Evolutionary conservation across 2,888 invertebrate genomes (phyloP).

Genomic region (Liposcelis brunnea): DNA sequence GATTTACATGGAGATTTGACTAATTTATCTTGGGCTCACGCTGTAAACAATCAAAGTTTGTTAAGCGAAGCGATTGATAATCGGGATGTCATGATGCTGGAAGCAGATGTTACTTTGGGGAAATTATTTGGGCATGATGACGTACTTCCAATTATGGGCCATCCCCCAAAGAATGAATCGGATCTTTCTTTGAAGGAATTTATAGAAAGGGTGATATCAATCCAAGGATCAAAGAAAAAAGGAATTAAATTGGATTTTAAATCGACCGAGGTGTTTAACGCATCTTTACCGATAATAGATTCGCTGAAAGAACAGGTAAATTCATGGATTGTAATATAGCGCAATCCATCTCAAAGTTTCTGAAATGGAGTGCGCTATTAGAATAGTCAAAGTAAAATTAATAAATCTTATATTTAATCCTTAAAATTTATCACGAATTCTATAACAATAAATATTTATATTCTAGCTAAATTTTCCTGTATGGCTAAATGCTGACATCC

Average conservation of each 20-base stretch:
- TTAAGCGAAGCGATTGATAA: background rate
- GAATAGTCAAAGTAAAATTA: no score
- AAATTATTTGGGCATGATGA: slow-evolving; percentile 31
- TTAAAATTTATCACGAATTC: no score
- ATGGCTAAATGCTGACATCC: slow-evolving; percentile 79
- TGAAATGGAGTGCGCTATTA: no score
- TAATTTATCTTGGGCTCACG: background rate
- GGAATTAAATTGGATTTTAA: slow-evolving; percentile 85
- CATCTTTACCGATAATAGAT: slow-evolving; percentile 32
- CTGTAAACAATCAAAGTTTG: background rate
- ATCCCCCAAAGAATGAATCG: slow-evolving; percentile 54
- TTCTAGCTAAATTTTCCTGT: slow-evolving; percentile 50
- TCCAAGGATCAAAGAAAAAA: slow-evolving; percentile 34
- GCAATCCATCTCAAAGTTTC: background rate
- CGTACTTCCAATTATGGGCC: slow-evolving; percentile 64
- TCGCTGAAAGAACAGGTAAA: slow-evolving; percentile 26
- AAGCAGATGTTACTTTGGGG: slow-evolving; percentile 68
- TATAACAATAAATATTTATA: no score
- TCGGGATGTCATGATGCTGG: slow-evolving; percentile 52
- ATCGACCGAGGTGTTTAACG: slow-evolving; percentile 49
- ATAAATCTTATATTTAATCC: no score
- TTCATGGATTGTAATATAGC: slow-evolving; percentile 7
- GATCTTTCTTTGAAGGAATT: slow-evolving; percentile 61
- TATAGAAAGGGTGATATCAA: slow-evolving; percentile 36
- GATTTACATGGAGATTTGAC: background rate